Percentiles rank a stretch among this genome's conserved stretches.
Conservation (phyloP, 2,113 vertebrate species). For the Phalacrocorax pelagicus region DNA sequence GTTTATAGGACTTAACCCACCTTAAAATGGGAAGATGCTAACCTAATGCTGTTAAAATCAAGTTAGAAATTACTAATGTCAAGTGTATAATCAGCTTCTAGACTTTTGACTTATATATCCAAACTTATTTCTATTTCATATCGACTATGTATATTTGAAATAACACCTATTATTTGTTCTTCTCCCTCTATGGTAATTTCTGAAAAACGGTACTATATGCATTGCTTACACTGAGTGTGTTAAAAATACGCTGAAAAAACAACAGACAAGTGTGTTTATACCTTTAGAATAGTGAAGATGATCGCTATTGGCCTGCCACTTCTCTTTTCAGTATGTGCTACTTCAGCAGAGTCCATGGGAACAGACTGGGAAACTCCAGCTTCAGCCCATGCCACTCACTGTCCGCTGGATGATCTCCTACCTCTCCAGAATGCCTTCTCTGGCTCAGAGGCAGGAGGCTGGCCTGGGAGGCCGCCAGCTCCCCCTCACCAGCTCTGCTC, state of each 20-base stretch:
- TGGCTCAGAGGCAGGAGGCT: neutral
- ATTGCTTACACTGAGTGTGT: neutral
- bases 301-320: neutral
- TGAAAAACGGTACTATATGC: neutral
- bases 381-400: neutral
- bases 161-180: neutral
- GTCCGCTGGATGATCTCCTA: neutral
- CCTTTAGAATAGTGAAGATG: neutral
- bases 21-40: neutral
- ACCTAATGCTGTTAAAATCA: neutral
- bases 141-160: neutral
- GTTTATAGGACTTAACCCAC: neutral
- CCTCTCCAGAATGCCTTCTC: neutral
- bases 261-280: accelerated
- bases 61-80: neutral
- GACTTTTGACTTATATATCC: neutral
- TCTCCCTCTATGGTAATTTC: neutral
- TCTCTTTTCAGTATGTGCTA: neutral
- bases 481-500: neutral
- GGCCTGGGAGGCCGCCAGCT: neutral
- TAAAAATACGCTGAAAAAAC: neutral
- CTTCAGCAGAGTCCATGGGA: neutral
- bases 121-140: neutral
- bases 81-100: neutral
- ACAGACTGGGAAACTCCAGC: neutral